phyloP scores from a whole-genome alignment of 2,113 vertebrate genomes.

The Hirundichthys speculiger region DNA sequence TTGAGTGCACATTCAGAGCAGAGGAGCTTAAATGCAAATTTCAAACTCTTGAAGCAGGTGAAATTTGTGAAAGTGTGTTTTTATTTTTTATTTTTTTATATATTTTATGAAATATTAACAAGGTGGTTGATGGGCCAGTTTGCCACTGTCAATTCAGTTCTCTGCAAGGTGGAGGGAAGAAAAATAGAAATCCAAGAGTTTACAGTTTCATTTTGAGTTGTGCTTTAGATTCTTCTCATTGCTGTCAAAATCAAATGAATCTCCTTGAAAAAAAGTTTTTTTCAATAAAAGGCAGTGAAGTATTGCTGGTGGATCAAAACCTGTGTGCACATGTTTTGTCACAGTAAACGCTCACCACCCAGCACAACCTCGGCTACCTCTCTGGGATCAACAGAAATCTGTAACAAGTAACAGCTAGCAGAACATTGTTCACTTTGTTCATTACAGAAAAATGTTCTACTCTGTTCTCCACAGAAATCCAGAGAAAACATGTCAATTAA shows the following conservation, averaged over 20 bases:
- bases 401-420: conserved; percentile 9
- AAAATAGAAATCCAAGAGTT: conserved; percentile 12
- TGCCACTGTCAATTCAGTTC: conserved; percentile 13
- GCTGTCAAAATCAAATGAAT: neutral
- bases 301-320: conserved; percentile 17
- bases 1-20: conserved; percentile 39
- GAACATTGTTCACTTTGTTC: too few relatives aligned
- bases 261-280: neutral
- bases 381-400: conserved; percentile 36
- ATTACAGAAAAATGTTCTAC: too few relatives aligned
- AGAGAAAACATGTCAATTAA: too few relatives aligned
- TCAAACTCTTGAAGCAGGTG: conserved; percentile 12
- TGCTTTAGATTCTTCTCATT: neutral
- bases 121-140: conserved; percentile 3
- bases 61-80: neutral
- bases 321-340: conserved; percentile 1
- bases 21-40: conserved; percentile 40
- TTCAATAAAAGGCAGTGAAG: neutral
- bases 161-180: neutral
- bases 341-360: conserved; percentile 12
- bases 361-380: conserved; percentile 34
- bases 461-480: too few relatives aligned
- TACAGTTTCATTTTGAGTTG: conserved; percentile 7
- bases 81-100: neutral
- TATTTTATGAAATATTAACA: conserved; percentile 24